Evolutionary conservation across 2,113 vertebrate species (phyloP).

Genomic region (Limnothrissa miodon): DNA sequence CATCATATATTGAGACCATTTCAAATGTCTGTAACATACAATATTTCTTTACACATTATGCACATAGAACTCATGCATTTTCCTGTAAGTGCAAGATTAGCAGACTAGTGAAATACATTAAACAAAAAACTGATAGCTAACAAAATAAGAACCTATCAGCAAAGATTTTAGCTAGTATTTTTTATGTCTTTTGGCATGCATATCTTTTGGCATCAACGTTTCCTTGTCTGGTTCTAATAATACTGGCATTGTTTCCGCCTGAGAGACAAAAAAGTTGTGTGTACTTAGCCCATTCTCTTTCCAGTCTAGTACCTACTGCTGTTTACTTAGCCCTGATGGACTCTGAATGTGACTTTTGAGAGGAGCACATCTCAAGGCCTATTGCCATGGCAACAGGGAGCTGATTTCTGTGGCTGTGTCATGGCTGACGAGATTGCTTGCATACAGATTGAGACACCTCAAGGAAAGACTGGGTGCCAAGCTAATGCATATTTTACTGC

Average conservation of each 20-base stretch:
- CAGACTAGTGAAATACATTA: not conserved
- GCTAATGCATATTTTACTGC: not conserved
- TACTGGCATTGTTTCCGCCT: constrained; percentile 55
- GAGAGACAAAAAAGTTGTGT: constrained; percentile 67
- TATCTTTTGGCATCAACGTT: constrained; percentile 37
- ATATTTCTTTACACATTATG: not conserved
- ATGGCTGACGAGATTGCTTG: constrained; percentile 47
- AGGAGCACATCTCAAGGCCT: constrained; percentile 51
- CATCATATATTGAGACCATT: not conserved
- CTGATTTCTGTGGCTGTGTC: constrained; percentile 41
- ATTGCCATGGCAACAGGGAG: constrained; percentile 58
- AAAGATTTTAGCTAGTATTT: not conserved
- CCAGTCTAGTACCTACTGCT: constrained; percentile 71
- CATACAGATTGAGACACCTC: constrained; percentile 52
- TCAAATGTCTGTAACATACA: not conserved
- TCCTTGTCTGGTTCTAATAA: constrained; percentile 40
- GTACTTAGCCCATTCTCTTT: constrained; percentile 69
- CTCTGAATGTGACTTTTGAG: constrained; percentile 68
- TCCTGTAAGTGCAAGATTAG: not conserved
- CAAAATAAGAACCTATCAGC: not conserved
- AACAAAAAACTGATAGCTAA: not conserved
- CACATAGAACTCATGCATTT: not conserved
- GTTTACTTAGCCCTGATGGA: constrained; percentile 63
- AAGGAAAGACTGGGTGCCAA: constrained; percentile 24
- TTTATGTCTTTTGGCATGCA: not conserved